These are phyloP conservation scores for Lasioglossum morio DNA, from an alignment of 2,888 invertebrate genomes.

Conservation along the genomic window DNA sequence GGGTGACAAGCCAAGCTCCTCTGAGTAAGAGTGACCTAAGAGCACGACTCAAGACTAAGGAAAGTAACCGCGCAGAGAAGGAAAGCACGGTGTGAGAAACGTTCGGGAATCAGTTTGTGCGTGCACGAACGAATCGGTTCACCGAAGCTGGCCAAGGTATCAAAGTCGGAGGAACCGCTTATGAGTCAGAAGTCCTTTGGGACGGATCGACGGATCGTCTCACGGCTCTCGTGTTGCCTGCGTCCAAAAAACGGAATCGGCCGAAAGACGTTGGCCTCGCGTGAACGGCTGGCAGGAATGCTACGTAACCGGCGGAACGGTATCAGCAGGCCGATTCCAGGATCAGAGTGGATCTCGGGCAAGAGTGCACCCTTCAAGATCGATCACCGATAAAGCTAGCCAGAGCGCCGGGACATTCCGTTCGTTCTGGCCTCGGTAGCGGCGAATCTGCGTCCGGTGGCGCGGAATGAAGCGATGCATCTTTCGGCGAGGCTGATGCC, in stretches of 20 bases:
- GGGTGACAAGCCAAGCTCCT: not conserved
- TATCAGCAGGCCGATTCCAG: constrained; percentile 50
- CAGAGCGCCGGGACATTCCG: constrained; percentile 43
- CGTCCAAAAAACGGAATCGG: constrained; percentile 17
- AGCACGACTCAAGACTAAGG: not conserved
- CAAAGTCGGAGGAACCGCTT: not conserved
- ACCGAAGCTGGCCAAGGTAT: not conserved
- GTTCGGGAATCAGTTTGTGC: not conserved
- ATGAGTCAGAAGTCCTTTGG: not conserved
- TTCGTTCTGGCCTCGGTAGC: constrained; percentile 60
- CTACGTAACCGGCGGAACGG: constrained; percentile 20
- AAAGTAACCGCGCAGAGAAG: not conserved
- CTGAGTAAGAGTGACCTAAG: not conserved
- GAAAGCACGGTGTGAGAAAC: not conserved
- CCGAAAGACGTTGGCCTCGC: not conserved
- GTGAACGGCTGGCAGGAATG: constrained; percentile 36
- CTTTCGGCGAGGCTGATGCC: constrained; percentile 66
- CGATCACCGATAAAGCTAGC: constrained; percentile 56
- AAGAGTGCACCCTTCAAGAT: constrained; percentile 54
- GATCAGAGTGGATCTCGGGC: constrained; percentile 41
- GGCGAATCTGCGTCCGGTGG: constrained; percentile 62
- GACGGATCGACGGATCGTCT: constrained; percentile 18
- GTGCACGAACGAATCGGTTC: not conserved
- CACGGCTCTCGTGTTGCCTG: constrained; percentile 49
- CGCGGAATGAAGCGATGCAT: constrained; percentile 81